Evolutionary conservation across 2,797 vertebrate species (phyloP).

Genomic region (Sparus aurata): DNA sequence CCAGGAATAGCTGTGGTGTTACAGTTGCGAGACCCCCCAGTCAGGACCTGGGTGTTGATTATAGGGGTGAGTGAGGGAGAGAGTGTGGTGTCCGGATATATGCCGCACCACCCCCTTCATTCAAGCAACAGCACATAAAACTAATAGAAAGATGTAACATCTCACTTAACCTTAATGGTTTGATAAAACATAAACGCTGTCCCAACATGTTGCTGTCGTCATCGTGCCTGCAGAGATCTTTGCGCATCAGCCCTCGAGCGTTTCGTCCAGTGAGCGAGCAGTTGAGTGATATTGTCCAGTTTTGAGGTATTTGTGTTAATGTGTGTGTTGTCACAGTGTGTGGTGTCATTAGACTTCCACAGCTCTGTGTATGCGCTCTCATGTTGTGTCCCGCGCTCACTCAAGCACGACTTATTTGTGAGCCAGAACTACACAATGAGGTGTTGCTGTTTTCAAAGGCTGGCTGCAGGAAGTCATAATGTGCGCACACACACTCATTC

Average conservation of each 20-base stretch:
- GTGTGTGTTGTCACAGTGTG: constrained; percentile 58
- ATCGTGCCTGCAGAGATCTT: constrained; percentile 15
- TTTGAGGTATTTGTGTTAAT: constrained; percentile 23
- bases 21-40: constrained; percentile 81
- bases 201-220: constrained; percentile 13
- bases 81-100: constrained; percentile 59
- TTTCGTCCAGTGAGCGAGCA: constrained; percentile 2
- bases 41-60: constrained; percentile 65
- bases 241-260: constrained; percentile 5
- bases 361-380: constrained; percentile 35
- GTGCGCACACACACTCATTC: constrained; percentile 14
- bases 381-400: constrained; percentile 58
- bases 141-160: constrained; percentile 58
- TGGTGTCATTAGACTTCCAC: constrained; percentile 60
- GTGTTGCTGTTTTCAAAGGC: constrained; percentile 80
- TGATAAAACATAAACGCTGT: constrained; percentile 54
- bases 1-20: constrained; percentile 78
- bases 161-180: constrained; percentile 48
- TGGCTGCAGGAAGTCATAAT: constrained; percentile 74
- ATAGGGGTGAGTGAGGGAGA: constrained; percentile 44
- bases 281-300: background rate
- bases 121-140: constrained; percentile 70
- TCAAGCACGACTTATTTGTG: constrained; percentile 65
- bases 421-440: constrained; percentile 72
- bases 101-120: constrained; percentile 22